Evolutionary conservation across 2,888 invertebrate genomes (phyloP).

Genomic region (Arge pagana): DNA sequence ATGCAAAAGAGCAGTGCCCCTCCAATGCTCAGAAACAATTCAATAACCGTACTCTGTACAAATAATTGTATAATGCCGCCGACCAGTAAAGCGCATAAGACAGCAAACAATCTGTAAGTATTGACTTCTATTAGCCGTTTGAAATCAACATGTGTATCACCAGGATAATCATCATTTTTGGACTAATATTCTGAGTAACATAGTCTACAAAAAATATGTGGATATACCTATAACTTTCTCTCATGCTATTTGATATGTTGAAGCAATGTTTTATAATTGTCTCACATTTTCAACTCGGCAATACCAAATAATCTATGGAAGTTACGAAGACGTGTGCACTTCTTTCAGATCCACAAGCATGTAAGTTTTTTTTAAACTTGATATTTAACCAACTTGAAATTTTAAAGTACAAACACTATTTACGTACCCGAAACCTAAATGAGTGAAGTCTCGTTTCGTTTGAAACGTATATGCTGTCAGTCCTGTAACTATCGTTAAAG

Average conservation of each 20-base stretch:
- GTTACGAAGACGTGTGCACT: slow-evolving; percentile 8
- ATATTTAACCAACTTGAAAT: no score
- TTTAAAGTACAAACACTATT: not conserved
- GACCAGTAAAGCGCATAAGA: slow-evolving; percentile 69
- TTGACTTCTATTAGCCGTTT: not conserved
- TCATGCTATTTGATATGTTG: not conserved
- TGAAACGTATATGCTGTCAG: slow-evolving; percentile 85
- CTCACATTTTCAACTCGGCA: not conserved
- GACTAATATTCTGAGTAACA: not conserved
- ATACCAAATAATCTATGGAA: not conserved
- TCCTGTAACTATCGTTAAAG: slow-evolving; percentile 73
- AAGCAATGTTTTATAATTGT: not conserved
- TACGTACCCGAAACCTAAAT: slow-evolving; percentile 75
- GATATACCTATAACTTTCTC: not conserved
- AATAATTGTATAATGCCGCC: slow-evolving; percentile 77
- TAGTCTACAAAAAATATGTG: not conserved
- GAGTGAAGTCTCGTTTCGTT: slow-evolving; percentile 82
- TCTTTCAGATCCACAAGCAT: not conserved
- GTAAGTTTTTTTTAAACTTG: no score
- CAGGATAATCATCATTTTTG: not conserved
- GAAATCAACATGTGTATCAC: no score
- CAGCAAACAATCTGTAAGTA: slow-evolving; percentile 70
- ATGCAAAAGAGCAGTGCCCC: slow-evolving; percentile 79
- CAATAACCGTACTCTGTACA: slow-evolving; percentile 72
- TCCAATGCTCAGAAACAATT: slow-evolving; percentile 71